These are phyloP conservation scores for Brachionus sp. DNA, from an alignment of 1,140 invertebrate genomes.

Conservation along the genomic window DNA sequence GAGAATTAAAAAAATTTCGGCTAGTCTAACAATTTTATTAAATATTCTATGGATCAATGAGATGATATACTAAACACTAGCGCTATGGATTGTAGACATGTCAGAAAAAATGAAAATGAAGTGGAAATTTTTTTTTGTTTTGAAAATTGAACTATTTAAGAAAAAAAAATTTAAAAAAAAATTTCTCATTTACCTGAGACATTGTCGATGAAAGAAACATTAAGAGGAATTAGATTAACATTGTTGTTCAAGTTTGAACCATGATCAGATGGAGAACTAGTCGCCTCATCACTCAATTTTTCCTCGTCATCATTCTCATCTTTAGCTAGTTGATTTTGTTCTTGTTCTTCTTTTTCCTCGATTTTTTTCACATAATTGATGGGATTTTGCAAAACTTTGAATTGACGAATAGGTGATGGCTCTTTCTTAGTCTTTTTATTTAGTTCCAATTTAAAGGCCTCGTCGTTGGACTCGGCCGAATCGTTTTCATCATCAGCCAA, in stretches of 20 bases:
- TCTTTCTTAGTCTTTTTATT: background rate
- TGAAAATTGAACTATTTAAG: background rate
- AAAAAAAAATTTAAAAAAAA: background rate
- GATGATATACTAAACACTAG: too few relatives aligned
- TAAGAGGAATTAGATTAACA: conserved; percentile 1
- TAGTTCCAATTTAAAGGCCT: background rate
- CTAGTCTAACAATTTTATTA: too few relatives aligned
- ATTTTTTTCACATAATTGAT: conserved; percentile 23
- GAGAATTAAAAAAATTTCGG: too few relatives aligned
- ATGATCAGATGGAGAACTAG: background rate
- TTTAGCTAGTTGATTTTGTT: background rate
- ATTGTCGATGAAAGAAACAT: background rate
- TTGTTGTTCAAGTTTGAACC: background rate
- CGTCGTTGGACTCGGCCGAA: background rate
- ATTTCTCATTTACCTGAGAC: background rate
- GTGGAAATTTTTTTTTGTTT: too few relatives aligned
- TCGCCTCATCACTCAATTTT: background rate
- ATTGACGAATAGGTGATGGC: background rate
- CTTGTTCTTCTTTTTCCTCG: background rate
- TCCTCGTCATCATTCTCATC: background rate
- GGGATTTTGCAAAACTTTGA: background rate
- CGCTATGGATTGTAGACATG: too few relatives aligned
- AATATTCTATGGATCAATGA: too few relatives aligned
- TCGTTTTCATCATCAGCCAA: conserved; percentile 4
- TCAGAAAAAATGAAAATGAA: too few relatives aligned